Evolutionary conservation across 2,113 vertebrate species (phyloP).

Genomic region (Datnioides undecimradiatus): DNA sequence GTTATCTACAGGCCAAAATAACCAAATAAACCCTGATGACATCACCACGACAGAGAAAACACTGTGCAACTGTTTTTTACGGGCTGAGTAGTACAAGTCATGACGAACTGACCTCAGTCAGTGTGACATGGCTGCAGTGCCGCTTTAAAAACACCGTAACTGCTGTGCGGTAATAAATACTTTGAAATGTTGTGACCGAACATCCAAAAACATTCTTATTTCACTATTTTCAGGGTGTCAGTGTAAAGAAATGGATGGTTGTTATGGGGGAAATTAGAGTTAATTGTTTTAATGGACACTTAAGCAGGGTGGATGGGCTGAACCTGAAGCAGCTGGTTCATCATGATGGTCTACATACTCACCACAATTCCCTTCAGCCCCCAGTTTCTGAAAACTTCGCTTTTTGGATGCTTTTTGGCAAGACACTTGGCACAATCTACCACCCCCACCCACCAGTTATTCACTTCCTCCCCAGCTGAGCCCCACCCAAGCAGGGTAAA

Average conservation of each 20-base stretch:
- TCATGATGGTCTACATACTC: not conserved
- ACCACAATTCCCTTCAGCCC: not conserved
- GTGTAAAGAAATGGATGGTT: not conserved
- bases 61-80: not conserved
- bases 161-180: not conserved
- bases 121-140: not conserved
- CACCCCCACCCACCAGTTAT: not conserved
- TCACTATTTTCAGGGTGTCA: not conserved
- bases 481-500: conserved; percentile 36
- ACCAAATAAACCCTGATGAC: too few relatives aligned
- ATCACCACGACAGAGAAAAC: too few relatives aligned
- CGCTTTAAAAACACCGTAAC: not conserved
- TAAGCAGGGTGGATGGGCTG: not conserved
- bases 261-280: not conserved
- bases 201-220: not conserved
- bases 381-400: conserved; percentile 8
- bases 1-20: too few relatives aligned
- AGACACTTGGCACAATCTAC: conserved; percentile 16
- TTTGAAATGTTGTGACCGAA: not conserved
- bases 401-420: conserved; percentile 17
- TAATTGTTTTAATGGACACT: not conserved
- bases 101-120: too few relatives aligned
- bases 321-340: not conserved
- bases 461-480: conserved; percentile 36
- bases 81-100: not conserved